A percentile compares a stretch with the other conserved stretches of the same genome.
Conservation (phyloP, 2,888 invertebrate genomes). For the Lasioglossum leucozonium region DNA sequence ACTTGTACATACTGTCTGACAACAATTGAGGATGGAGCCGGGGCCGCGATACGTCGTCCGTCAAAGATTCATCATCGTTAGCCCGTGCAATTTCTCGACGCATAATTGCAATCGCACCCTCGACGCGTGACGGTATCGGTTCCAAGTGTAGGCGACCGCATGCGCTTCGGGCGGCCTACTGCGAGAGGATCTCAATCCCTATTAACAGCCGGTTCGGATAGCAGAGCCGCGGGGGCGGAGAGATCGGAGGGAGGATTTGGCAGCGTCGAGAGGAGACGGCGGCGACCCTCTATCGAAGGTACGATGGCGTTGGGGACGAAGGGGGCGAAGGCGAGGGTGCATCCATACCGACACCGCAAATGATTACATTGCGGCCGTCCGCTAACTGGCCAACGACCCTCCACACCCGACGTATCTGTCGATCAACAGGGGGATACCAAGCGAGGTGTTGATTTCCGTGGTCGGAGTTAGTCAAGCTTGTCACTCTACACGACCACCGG, state of each 20-base stretch:
- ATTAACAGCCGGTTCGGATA: slow-evolving; percentile 68
- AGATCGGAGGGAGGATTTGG: slow-evolving; percentile 65
- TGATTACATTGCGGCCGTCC: slow-evolving; percentile 83
- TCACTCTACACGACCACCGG: slow-evolving; percentile 27
- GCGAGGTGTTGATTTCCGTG: slow-evolving; percentile 69
- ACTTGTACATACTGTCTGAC: neutral
- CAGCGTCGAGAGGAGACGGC: slow-evolving; percentile 52
- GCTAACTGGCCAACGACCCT: slow-evolving; percentile 81
- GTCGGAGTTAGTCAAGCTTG: slow-evolving; percentile 59
- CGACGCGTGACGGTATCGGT: slow-evolving; percentile 50
- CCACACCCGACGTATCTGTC: slow-evolving; percentile 70
- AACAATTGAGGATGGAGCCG: neutral
- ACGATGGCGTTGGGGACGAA: neutral
- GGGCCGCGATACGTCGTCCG: slow-evolving; percentile 1
- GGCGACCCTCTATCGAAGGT: slow-evolving; percentile 25
- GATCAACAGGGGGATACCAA: slow-evolving; percentile 75
- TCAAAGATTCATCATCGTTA: slow-evolving; percentile 50
- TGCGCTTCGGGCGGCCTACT: slow-evolving; percentile 52
- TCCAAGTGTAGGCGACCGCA: slow-evolving; percentile 50
- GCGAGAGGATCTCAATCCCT: slow-evolving; percentile 65
- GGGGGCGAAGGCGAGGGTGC: slow-evolving; percentile 33
- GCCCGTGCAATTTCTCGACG: slow-evolving; percentile 53
- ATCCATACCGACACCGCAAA: slow-evolving; percentile 81
- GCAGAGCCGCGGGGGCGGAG: slow-evolving; percentile 36
- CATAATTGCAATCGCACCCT: slow-evolving; percentile 64